Conservation (phyloP, 2,797 vertebrate genomes). For the Sebastes dallii region DNA sequence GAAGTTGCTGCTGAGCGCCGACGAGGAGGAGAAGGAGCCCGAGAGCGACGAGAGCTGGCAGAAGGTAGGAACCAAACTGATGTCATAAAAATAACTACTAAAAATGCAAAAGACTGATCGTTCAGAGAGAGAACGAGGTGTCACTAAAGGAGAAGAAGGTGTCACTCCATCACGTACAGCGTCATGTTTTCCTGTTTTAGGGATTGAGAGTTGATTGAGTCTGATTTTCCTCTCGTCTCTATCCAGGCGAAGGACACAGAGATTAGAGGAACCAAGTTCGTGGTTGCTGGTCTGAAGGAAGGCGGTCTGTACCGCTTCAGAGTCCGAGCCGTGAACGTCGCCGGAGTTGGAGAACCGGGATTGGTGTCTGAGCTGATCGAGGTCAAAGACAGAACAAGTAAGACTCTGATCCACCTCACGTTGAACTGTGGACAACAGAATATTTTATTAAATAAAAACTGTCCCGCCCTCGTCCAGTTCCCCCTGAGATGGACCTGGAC, state of each 20-base stretch:
- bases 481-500: slow-evolving; percentile 95
- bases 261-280: slow-evolving; percentile 96
- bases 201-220: not conserved
- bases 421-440: not conserved
- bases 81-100: too few relatives aligned
- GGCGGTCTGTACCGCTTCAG: slow-evolving; percentile 94
- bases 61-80: slow-evolving; percentile 73
- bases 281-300: slow-evolving; percentile 92
- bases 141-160: not conserved
- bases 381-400: slow-evolving; percentile 97
- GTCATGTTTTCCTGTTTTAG: too few relatives aligned
- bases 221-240: not conserved
- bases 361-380: slow-evolving; percentile 92
- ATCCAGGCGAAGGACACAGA: slow-evolving; percentile 95
- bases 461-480: slow-evolving; percentile 74
- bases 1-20: slow-evolving; percentile 56
- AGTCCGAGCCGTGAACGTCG: slow-evolving; percentile 93
- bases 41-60: slow-evolving; percentile 88
- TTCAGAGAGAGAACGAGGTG: too few relatives aligned
- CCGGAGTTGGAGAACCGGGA: slow-evolving; percentile 94
- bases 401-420: slow-evolving; percentile 28
- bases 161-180: too few relatives aligned
- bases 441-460: not conserved
- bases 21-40: slow-evolving; percentile 76
- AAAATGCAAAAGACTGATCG: too few relatives aligned